Conservation (phyloP, 2,113 vertebrate genomes). For the Pomatorhinus ruficollis region DNA sequence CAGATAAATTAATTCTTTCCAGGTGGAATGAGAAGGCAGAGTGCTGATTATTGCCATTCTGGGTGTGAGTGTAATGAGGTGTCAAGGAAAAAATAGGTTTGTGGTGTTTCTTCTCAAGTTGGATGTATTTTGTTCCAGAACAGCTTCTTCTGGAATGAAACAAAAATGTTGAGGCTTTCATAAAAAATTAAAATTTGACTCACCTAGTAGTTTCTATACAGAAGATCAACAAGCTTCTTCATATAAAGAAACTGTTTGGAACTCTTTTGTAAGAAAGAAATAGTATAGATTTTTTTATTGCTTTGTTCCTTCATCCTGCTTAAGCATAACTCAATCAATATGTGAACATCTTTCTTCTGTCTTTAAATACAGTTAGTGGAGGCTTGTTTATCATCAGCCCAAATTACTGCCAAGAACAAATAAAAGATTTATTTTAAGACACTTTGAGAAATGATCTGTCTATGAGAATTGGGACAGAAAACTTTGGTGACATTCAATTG, state of each 20-base stretch:
- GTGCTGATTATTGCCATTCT: slow-evolving; percentile 18
- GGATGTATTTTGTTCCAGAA: slow-evolving; percentile 6
- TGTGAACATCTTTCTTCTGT: background rate
- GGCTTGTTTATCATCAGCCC: background rate
- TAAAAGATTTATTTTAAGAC: background rate
- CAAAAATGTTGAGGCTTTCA: slow-evolving; percentile 3
- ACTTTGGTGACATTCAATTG: background rate
- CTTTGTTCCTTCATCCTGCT: background rate
- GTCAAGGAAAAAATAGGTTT: slow-evolving; percentile 44
- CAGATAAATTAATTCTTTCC: slow-evolving; percentile 5
- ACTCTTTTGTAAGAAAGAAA: background rate
- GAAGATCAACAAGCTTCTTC: background rate
- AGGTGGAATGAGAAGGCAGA: slow-evolving; percentile 17
- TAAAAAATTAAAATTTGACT: background rate
- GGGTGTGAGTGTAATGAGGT: slow-evolving; percentile 13
- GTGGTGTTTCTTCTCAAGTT: slow-evolving; percentile 45
- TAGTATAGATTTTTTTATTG: background rate
- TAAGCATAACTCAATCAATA: background rate
- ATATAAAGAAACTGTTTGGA: background rate
- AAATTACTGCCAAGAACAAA: background rate
- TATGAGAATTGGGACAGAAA: background rate
- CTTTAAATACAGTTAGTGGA: background rate
- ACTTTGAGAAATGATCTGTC: background rate
- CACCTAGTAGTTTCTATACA: background rate
- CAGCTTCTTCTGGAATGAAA: background rate